These are phyloP conservation scores for Mongoloraphidia duomilia DNA, from an alignment of 2,888 invertebrate species.

Conservation along the genomic window DNA sequence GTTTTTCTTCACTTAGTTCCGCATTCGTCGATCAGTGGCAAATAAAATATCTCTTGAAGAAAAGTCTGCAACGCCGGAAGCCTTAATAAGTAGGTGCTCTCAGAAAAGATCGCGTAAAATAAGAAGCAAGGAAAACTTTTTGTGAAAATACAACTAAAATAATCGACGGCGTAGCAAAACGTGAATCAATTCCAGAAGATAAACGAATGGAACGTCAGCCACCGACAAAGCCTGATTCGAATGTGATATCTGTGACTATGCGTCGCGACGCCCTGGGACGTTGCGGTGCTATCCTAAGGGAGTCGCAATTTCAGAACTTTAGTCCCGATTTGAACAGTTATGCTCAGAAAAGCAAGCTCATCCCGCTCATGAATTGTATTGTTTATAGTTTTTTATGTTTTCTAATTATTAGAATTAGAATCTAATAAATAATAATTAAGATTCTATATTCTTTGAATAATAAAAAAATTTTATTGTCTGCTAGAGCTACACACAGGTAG, in stretches of 20 bases:
- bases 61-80: neutral
- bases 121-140: neutral
- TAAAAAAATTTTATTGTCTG: no score
- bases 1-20: conserved; percentile 3
- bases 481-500: no score
- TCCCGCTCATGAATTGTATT: no score
- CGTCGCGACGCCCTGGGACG: no score
- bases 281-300: no score
- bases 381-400: no score
- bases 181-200: conserved; percentile 6
- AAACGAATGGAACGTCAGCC: conserved; percentile 4
- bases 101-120: neutral
- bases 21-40: neutral
- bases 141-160: conserved; percentile 2
- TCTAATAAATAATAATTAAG: no score
- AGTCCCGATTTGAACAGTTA: no score
- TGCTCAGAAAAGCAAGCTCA: no score
- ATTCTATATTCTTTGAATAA: no score
- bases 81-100: neutral
- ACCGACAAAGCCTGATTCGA: conserved; percentile 1
- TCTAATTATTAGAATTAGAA: no score
- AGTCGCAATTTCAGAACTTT: no score
- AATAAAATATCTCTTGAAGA: neutral
- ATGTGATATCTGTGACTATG: conserved; percentile 5
- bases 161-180: conserved; percentile 5